phyloP scores from a whole-genome alignment of 2,113 vertebrate species.

The Plestiodon gilberti region DNA sequence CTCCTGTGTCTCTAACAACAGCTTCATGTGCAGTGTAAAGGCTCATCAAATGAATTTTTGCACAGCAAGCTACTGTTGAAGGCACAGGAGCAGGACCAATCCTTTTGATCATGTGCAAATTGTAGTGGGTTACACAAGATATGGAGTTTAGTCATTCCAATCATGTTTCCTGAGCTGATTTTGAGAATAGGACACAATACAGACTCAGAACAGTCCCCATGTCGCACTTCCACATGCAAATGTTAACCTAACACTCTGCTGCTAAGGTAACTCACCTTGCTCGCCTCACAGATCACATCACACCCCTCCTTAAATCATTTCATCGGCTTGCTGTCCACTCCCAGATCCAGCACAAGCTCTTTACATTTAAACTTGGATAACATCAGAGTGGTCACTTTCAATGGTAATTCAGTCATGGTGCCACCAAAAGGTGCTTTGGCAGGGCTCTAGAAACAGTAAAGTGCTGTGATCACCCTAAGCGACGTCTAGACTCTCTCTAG shows the following conservation, averaged over 20 bases:
- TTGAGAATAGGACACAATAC: neutral
- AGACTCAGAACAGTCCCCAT: neutral
- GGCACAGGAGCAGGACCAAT: neutral
- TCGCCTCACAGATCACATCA: too few species aligned
- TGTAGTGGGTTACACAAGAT: neutral
- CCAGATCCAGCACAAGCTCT: too few species aligned
- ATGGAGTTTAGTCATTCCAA: neutral
- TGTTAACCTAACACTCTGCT: neutral
- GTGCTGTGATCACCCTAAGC: too few species aligned
- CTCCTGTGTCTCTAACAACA: neutral
- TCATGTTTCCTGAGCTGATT: neutral
- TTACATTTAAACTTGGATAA: too few species aligned
- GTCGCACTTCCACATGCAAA: neutral
- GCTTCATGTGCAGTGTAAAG: neutral
- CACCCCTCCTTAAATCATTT: too few species aligned
- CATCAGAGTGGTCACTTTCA: too few species aligned
- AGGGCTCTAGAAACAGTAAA: too few species aligned
- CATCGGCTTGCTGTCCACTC: too few species aligned
- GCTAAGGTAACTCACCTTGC: too few species aligned
- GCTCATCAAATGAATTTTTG: neutral
- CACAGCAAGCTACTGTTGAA: neutral
- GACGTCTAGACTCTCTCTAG: too few species aligned
- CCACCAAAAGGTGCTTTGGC: too few species aligned
- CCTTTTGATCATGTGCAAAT: neutral
- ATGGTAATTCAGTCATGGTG: too few species aligned